Evolutionary conservation across 2,113 vertebrate species (phyloP).

Genomic region (Gasterosteus aculeatus): DNA sequence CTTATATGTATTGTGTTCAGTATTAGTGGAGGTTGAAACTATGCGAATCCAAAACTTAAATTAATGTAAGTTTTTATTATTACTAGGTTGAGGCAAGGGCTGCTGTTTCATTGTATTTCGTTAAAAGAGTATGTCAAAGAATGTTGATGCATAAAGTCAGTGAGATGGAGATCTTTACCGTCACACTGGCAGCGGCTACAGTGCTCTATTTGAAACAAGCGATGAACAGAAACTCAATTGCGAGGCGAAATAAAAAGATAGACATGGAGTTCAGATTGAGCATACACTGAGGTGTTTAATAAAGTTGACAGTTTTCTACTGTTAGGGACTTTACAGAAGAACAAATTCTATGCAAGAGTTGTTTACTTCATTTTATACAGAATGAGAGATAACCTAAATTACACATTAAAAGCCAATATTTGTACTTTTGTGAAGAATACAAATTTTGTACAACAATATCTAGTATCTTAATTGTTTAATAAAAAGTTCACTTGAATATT

Average conservation of each 20-base stretch:
- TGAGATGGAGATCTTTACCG: neutral
- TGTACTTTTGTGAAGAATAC: slow-evolving; percentile 99
- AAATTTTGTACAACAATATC: slow-evolving; percentile 99
- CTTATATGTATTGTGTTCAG: neutral
- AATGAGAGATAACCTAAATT: slow-evolving; percentile 86
- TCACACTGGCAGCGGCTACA: too few relatives aligned
- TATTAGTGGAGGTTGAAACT: too few relatives aligned
- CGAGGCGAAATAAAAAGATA: slow-evolving; percentile 59
- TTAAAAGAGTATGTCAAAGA: neutral
- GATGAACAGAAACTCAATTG: slow-evolving; percentile 22
- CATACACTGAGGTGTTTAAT: slow-evolving; percentile 85
- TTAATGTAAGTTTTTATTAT: neutral
- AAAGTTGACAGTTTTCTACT: slow-evolving; percentile 82
- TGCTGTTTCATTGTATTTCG: neutral
- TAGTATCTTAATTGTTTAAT: slow-evolving; percentile 96
- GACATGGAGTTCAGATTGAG: slow-evolving; percentile 73
- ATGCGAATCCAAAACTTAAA: neutral
- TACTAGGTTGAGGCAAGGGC: neutral
- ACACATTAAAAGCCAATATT: slow-evolving; percentile 98
- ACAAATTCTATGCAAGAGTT: slow-evolving; percentile 82
- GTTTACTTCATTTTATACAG: slow-evolving; percentile 81
- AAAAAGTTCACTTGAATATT: slow-evolving; percentile 99
- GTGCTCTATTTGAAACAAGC: neutral
- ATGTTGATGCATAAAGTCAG: neutral
- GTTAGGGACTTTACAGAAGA: slow-evolving; percentile 82